Conservation (phyloP, 2,888 invertebrate genomes). For the Acanthosoma haemorrhoidale region DNA sequence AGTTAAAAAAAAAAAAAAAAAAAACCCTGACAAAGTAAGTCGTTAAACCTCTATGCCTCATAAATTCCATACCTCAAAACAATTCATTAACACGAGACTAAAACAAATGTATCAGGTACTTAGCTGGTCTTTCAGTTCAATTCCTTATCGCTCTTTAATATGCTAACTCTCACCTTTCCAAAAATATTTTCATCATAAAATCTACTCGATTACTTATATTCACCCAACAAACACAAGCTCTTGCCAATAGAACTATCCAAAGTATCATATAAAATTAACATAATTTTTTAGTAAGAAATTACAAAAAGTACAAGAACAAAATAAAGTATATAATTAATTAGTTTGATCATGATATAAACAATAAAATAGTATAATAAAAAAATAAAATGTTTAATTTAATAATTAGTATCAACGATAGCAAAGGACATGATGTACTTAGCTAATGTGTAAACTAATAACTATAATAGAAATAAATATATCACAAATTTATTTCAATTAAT, state of each 20-base stretch:
- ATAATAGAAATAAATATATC: slow-evolving; percentile 10
- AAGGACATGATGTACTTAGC: not conserved
- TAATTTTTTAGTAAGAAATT: slow-evolving; percentile 19
- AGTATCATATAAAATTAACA: slow-evolving; percentile 10
- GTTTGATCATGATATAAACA: slow-evolving; percentile 2
- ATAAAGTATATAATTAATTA: slow-evolving; percentile 11
- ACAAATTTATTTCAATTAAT: not conserved
- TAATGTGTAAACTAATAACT: not conserved
- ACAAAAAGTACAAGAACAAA: not conserved
- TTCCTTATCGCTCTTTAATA: slow-evolving; percentile 7
- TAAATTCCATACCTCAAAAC: slow-evolving; percentile 11
- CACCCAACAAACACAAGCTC: not conserved
- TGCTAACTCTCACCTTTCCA: not conserved
- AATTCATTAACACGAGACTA: slow-evolving; percentile 20
- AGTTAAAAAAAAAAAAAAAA: not conserved
- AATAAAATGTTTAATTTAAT: slow-evolving; percentile 5
- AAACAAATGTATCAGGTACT: slow-evolving; percentile 31
- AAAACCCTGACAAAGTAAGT: slow-evolving; percentile 15
- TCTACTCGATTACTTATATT: not conserved
- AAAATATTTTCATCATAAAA: not conserved
- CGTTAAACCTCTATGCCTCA: not conserved
- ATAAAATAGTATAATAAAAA: slow-evolving; percentile 3
- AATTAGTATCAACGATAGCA: not conserved
- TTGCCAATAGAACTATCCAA: slow-evolving; percentile 4
- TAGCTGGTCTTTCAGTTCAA: slow-evolving; percentile 30